Conservation (phyloP, 2,113 vertebrate genomes). For the Sphaerodactylus townsendi region DNA sequence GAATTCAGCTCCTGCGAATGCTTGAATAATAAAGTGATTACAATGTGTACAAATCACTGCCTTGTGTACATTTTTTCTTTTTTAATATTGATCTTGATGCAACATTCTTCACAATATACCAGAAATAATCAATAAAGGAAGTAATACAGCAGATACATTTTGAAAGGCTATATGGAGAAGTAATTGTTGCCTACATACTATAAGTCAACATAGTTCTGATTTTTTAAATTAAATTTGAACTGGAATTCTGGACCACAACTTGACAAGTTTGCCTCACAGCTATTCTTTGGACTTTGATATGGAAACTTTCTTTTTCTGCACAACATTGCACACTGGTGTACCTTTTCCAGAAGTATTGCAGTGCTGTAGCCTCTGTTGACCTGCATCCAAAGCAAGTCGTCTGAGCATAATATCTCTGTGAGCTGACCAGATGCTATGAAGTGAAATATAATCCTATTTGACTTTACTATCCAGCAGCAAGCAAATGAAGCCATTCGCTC, state of each 20-base stretch:
- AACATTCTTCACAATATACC: neutral
- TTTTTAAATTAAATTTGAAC: neutral
- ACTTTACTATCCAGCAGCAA: neutral
- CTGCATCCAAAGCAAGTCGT: neutral
- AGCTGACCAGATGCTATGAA: neutral
- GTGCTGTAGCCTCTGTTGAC: neutral
- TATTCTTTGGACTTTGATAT: neutral
- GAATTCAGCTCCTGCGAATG: neutral
- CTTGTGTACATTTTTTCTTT: neutral
- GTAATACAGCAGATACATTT: neutral
- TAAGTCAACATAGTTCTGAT: neutral
- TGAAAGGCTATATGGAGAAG: neutral
- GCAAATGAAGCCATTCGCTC: neutral
- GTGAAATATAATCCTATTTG: neutral
- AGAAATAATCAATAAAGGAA: neutral
- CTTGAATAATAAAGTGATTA: constrained; percentile 6
- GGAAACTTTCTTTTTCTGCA: neutral
- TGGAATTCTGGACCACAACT: neutral
- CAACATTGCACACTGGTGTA: neutral
- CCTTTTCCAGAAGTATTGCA: neutral
- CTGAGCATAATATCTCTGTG: neutral
- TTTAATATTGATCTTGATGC: neutral
- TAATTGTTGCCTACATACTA: neutral
- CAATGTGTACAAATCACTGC: neutral
- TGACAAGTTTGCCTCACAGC: neutral